These are phyloP conservation scores for Allophyes oxyacanthae DNA, from an alignment of 2,888 invertebrate species.

Conservation along the genomic window DNA sequence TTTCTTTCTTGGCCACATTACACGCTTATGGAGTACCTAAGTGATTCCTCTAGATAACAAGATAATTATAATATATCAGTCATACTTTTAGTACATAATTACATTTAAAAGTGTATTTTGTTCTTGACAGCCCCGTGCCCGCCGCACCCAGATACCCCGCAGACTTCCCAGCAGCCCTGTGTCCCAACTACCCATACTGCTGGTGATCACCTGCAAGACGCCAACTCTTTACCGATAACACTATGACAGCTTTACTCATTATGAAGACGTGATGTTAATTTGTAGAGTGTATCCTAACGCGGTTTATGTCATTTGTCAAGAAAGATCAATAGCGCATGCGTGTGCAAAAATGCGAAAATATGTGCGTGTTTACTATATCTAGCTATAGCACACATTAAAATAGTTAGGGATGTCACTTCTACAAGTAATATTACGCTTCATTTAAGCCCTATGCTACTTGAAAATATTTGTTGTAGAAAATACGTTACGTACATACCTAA, in stretches of 20 bases:
- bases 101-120: too few relatives aligned
- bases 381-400: too few relatives aligned
- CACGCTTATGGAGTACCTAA: too few relatives aligned
- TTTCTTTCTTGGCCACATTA: too few relatives aligned
- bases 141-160: conserved; percentile 85
- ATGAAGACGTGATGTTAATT: conserved; percentile 15
- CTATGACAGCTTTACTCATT: conserved; percentile 25
- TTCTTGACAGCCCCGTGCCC: conserved; percentile 67
- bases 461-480: not conserved
- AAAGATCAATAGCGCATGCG: not conserved
- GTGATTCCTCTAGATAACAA: too few relatives aligned
- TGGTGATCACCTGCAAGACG: conserved; percentile 57
- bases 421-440: conserved; percentile 4
- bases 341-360: too few relatives aligned
- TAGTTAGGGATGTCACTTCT: not conserved
- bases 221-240: conserved; percentile 31
- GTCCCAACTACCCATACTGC: conserved; percentile 90
- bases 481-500: too few relatives aligned
- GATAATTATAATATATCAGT: too few relatives aligned
- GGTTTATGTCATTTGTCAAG: conserved; percentile 18
- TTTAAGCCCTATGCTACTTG: not conserved
- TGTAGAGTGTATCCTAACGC: conserved; percentile 14
- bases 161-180: conserved; percentile 85
- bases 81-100: too few relatives aligned
- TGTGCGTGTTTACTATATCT: too few relatives aligned